Evolutionary conservation across 2,888 invertebrate genomes (phyloP), one percentile per base, ranked within the genome.

Genomic region (Mythimna albipuncta): DNA sequence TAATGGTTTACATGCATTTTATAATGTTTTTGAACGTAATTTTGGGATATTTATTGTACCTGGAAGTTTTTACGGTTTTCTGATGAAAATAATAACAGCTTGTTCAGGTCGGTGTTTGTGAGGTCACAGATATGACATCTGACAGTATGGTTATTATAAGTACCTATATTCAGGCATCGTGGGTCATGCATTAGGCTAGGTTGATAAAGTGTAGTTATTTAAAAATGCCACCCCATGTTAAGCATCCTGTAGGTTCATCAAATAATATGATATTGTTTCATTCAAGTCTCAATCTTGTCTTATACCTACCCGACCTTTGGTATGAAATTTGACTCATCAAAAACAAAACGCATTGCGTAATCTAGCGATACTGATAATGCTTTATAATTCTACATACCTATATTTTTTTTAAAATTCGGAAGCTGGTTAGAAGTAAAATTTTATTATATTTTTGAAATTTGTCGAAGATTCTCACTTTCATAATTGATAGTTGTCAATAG

Each of bases 1-100:
- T 41, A 67, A 79, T 85, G 68, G 81, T 86, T 88, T 83, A 89
- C 50, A 32, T 52, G 64, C 21, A 44, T 64, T 21, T 54, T 63
- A 19, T 38, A 0, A 69, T 38, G 16, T 11, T 50, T 32, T 63
- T 38, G 7, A 55, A 55, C 7, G n/a, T 66, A 59, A 13, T 75
- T 77, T 58, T 47, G 16, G 9, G 35, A n/a, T 6, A 54, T 52
- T 32, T 10, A 7, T 41, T 50, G 44, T 44, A 4, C 6, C 9
- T 38, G 6, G 16, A 64, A 50, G 32, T 44, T 69, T 55, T 21
- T 26, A 19, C 21, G 44, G 64, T 54, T 38, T 64, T 54, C 26
- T 11, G 21, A 47, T 59, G 10, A 38, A 58, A 26, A 50, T 47
- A 19, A 73, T 50, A n/a, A 63, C 38, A 38, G 19, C 13, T 44